Evolutionary conservation across 1,140 invertebrate genomes (phyloP), one percentile per base, ranked within the genome.

Genomic region (Melitaea cinxia): DNA sequence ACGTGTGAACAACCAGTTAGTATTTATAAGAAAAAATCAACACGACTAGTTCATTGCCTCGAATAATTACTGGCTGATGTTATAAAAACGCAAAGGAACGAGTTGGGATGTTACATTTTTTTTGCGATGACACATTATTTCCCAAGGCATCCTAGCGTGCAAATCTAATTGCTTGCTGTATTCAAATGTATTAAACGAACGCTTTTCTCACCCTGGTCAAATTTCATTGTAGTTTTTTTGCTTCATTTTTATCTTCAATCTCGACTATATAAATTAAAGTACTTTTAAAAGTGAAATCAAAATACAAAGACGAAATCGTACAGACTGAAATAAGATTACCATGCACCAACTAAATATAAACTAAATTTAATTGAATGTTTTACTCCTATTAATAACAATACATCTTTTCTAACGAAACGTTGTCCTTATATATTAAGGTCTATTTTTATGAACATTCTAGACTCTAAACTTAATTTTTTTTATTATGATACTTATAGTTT

Each of bases 1-100:
- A 84, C 71, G 74, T 61, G 85, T 88, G 78, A 85, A 85, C 65
- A 85, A 82, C 85, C 85, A 84, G 68, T 56, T 63, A 75, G 72
- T 76, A 74, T 78, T 78, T 75, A 69, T 71, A 72, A 50, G 69
- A 76, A 72, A 65, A 79, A 75, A 83, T 81, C 73, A 68, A 74
- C 73, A 60, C 65, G 68, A 52, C 70, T 79, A 72, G 82, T 87
- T 80, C 84, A 80, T 79, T 80, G 80, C 70, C 76, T 74, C 77
- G 60, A 75, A 82, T 87, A 85, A 85, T 85, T 87, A 84, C 78
- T 75, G 71, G 72, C 73, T 73, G 57, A 72, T 74, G 65, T 72
- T 64, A 61, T 67, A 79, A 77, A 81, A 68, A 61, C 58, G 26
- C 49, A 65, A 67, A 65, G 19, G 54, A 71, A 57, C 62, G 64